Conservation (phyloP, 2,113 vertebrate genomes). For the Scalopus aquaticus region DNA sequence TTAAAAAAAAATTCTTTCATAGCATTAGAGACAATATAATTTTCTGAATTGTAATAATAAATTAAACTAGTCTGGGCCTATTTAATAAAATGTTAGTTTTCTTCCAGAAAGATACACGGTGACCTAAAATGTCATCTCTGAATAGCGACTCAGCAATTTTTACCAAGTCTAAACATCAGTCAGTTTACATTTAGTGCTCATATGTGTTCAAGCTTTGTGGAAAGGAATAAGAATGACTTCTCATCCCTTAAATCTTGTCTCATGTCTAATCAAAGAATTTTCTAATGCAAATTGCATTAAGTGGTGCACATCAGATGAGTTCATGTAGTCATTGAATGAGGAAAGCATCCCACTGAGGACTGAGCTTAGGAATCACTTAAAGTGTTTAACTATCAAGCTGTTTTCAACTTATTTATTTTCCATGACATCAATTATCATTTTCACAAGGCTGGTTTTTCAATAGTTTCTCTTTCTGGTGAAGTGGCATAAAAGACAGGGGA, state of each 20-base stretch:
- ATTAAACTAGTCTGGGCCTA: background rate
- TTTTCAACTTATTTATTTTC: slow-evolving; percentile 62
- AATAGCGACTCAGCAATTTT: background rate
- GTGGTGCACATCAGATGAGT: slow-evolving; percentile 58
- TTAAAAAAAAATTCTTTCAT: background rate
- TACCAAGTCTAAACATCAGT: slow-evolving; percentile 15
- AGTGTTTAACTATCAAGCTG: slow-evolving; percentile 55
- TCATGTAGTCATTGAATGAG: slow-evolving; percentile 64
- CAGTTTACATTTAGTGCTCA: background rate
- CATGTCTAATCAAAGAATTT: slow-evolving; percentile 61
- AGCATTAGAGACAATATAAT: background rate
- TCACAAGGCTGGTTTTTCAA: slow-evolving; percentile 41
- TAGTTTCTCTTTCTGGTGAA: background rate
- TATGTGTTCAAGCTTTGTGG: background rate
- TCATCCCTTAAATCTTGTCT: background rate
- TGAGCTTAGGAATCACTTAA: slow-evolving; percentile 65
- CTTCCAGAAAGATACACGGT: background rate
- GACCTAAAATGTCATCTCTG: background rate
- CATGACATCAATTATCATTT: slow-evolving; percentile 57
- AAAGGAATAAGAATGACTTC: slow-evolving; percentile 4
- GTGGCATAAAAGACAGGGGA: background rate
- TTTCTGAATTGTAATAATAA: background rate
- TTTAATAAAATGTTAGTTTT: slow-evolving; percentile 20
- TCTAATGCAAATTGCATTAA: slow-evolving; percentile 69
- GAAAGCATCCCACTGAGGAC: background rate